Evolutionary conservation across 2,113 vertebrate species (phyloP).

Genomic region (Rhadina sibilatrix): DNA sequence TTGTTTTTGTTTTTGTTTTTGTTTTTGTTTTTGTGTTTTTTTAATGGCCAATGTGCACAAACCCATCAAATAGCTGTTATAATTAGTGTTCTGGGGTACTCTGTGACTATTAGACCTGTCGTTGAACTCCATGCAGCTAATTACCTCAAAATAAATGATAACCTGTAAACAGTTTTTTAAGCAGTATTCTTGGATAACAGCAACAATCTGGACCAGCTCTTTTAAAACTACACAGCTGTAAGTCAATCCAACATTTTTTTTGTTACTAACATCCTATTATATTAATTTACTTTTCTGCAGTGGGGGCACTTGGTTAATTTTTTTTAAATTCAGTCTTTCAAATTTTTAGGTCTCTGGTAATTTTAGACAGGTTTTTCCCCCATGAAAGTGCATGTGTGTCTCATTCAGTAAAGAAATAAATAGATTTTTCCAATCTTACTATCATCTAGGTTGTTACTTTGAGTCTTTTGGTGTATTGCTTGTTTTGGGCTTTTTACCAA

Average conservation of each 20-base stretch:
- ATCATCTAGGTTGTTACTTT: neutral
- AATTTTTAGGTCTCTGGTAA: neutral
- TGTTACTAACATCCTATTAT: neutral
- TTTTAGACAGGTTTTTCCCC: neutral
- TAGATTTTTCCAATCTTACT: neutral
- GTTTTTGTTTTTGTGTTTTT: neutral
- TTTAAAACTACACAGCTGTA: neutral
- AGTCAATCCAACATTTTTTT: neutral
- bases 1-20: neutral
- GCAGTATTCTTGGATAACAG: neutral
- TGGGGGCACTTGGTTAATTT: neutral
- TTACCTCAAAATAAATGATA: constrained; percentile 37
- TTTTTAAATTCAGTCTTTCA: neutral
- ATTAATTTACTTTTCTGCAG: neutral
- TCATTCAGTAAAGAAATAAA: neutral
- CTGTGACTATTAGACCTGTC: constrained; percentile 49
- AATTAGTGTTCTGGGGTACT: constrained; percentile 61
- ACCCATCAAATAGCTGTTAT: constrained; percentile 65
- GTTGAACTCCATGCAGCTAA: constrained; percentile 41
- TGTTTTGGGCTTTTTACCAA: neutral
- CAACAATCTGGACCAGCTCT: neutral
- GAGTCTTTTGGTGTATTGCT: neutral
- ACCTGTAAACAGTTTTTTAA: neutral
- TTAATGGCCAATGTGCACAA: constrained; percentile 40
- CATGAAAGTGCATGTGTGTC: neutral